A percentile compares a stretch with the other conserved stretches of the same genome.
Evolutionary conservation across 2,113 vertebrate genomes (phyloP).

Genomic region (Spea multiplicata): DNA sequence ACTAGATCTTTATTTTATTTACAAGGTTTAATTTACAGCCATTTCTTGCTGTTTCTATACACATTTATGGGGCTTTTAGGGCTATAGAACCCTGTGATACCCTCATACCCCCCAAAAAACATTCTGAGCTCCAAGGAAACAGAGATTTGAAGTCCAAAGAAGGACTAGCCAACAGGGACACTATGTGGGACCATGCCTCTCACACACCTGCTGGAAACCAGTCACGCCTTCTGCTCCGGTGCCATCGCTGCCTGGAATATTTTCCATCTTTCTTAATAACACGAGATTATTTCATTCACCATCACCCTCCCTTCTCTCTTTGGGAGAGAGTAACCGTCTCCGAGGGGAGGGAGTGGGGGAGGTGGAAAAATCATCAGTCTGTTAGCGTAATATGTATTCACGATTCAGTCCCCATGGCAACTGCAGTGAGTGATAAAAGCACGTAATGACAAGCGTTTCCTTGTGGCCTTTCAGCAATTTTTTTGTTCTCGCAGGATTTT

Average conservation of each 20-base stretch:
- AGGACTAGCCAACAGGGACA: no score
- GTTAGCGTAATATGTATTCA: conserved; percentile 32
- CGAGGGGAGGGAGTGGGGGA: not conserved
- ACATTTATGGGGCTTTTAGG: no score
- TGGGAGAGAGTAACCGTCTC: conserved; percentile 10
- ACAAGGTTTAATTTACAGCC: no score
- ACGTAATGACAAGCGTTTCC: conserved; percentile 31
- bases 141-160: no score
- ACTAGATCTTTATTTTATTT: no score
- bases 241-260: not conserved
- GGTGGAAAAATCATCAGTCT: conserved; percentile 24
- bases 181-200: not conserved
- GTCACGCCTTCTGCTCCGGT: not conserved
- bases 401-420: conserved; percentile 34
- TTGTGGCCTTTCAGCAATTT: conserved; percentile 18
- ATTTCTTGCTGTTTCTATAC: no score
- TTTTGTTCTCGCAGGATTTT: not conserved
- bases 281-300: conserved; percentile 11
- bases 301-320: not conserved
- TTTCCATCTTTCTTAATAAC: conserved; percentile 13
- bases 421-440: conserved; percentile 30
- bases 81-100: no score
- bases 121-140: no score
- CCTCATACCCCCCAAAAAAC: no score
- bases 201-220: not conserved